phyloP scores from a whole-genome alignment of 2,113 vertebrate genomes.

The Seriola dumerili region DNA sequence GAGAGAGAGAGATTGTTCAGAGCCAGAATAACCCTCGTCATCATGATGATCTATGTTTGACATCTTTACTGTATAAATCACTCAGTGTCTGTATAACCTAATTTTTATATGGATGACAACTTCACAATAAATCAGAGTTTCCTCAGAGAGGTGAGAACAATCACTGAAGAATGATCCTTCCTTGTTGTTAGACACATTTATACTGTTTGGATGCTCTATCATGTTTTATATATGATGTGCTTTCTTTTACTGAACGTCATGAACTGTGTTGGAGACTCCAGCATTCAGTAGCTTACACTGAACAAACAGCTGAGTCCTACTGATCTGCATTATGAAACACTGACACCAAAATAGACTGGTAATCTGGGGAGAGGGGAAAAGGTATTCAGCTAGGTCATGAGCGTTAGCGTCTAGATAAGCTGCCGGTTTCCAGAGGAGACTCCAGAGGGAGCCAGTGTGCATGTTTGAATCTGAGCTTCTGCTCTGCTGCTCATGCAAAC shows the following conservation, averaged over 20 bases:
- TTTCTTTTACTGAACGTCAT: neutral
- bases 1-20: too few species aligned
- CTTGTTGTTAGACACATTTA: neutral
- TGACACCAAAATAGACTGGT: neutral
- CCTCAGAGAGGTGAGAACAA: too few species aligned
- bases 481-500: neutral
- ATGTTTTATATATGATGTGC: neutral
- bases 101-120: too few species aligned
- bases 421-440: slow-evolving; percentile 1
- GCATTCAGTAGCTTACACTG: neutral
- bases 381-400: neutral
- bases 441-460: slow-evolving; percentile 52
- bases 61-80: neutral
- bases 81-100: too few species aligned
- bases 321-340: neutral
- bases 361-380: neutral
- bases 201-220: neutral
- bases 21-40: too few species aligned
- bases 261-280: neutral
- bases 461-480: neutral
- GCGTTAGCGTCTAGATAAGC: neutral
- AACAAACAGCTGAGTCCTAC: neutral
- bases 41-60: neutral
- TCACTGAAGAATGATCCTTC: too few species aligned
- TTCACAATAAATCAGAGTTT: too few species aligned